Evolutionary conservation across 2,888 invertebrate species (phyloP).

Genomic region (Hemithea aestivaria): DNA sequence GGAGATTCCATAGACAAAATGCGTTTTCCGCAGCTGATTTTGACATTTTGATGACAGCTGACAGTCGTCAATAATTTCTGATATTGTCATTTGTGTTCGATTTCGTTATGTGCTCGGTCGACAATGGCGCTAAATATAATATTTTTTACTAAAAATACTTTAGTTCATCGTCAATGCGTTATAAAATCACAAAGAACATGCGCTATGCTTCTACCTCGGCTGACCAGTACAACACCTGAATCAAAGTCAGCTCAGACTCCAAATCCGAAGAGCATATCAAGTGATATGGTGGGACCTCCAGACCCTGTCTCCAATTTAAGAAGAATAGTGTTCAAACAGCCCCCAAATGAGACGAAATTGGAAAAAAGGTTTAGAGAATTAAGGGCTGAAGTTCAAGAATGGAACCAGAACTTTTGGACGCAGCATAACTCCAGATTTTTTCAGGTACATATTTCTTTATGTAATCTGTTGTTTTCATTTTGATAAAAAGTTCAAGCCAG

Average conservation of each 20-base stretch:
- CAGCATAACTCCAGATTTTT: constrained; percentile 88
- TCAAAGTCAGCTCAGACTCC: constrained; percentile 55
- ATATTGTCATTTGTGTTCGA: background rate
- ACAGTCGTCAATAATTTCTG: too few species aligned
- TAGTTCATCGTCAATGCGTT: constrained; percentile 12
- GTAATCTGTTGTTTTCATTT: constrained; percentile 15
- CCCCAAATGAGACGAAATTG: constrained; percentile 81
- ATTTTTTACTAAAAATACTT: constrained; percentile 14
- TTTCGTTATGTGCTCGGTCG: background rate
- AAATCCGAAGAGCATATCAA: constrained; percentile 57
- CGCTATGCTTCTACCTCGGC: constrained; percentile 27
- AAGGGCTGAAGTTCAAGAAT: constrained; percentile 85
- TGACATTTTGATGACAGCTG: too few species aligned
- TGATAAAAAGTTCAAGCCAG: constrained; percentile 1
- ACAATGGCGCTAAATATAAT: constrained; percentile 19
- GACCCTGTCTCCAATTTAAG: constrained; percentile 89
- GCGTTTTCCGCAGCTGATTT: too few species aligned
- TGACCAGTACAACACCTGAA: constrained; percentile 46
- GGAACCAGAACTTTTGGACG: constrained; percentile 93
- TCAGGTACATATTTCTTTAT: constrained; percentile 50
- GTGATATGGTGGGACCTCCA: constrained; percentile 88
- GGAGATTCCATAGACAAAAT: too few species aligned
- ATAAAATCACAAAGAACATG: constrained; percentile 28
- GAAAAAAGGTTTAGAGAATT: constrained; percentile 82
- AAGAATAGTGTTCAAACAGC: constrained; percentile 82